Evolutionary conservation across 64 coral and sea anemone genomes (phyloP).

Genomic region (Hydrozoanthus tunicans): DNA sequence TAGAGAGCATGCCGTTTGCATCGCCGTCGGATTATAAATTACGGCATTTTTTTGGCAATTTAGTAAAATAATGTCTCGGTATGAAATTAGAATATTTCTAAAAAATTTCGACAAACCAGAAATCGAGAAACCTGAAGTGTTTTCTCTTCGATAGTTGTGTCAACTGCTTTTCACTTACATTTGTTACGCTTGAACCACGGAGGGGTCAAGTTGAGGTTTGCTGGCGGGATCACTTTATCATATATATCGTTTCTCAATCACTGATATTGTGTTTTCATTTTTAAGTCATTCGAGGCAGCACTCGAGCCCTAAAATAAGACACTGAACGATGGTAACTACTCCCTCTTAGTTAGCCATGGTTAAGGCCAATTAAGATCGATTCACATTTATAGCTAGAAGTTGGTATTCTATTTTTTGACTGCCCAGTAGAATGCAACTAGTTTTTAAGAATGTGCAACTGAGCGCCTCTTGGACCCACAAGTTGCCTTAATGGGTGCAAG

Average conservation of each 20-base stretch:
- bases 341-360: not conserved
- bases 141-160: no score
- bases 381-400: not conserved
- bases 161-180: no score
- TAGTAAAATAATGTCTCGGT: not conserved
- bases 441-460: not conserved
- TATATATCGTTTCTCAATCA: no score
- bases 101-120: no score
- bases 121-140: no score
- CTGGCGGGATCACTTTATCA: not conserved
- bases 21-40: not conserved
- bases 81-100: not conserved
- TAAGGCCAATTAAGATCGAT: not conserved
- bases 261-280: no score
- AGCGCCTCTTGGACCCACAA: slow-evolving; percentile 9
- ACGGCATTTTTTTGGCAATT: not conserved
- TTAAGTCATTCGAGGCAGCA: no score
- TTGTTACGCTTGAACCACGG: not conserved
- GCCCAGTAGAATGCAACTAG: not conserved
- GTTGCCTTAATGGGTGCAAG: not conserved
- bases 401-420: not conserved
- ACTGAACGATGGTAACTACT: not conserved
- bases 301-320: no score
- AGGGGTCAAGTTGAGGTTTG: not conserved
- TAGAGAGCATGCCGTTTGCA: not conserved